Conservation (phyloP, 2,797 vertebrate species). For the Ciconia nigra region DNA sequence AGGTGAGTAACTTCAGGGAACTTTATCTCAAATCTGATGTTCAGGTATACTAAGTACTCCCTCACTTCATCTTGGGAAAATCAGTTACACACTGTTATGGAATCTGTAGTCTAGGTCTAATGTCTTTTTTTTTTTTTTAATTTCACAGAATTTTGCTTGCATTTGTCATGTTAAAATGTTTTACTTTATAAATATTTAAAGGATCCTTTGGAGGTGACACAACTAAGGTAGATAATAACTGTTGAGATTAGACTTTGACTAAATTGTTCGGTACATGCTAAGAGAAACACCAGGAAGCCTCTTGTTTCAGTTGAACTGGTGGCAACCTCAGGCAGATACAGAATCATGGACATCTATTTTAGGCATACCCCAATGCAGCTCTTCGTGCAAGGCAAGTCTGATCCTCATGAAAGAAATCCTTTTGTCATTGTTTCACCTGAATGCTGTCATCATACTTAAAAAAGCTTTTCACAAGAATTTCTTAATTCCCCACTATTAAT, state of each 20-base stretch:
- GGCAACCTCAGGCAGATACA: neutral
- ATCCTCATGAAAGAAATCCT: neutral
- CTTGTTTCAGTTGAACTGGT: neutral
- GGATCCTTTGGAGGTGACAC: neutral
- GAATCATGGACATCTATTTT: neutral
- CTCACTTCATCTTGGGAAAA: neutral
- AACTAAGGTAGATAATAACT: neutral
- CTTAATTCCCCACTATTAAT: neutral
- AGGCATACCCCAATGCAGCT: neutral
- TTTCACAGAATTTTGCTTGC: neutral
- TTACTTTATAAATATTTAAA: neutral
- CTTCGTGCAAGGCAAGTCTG: neutral
- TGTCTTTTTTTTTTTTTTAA: neutral
- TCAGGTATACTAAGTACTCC: neutral
- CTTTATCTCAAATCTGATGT: neutral
- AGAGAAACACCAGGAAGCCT: neutral
- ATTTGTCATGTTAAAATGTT: neutral
- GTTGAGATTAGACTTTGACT: neutral
- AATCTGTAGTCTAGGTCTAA: neutral
- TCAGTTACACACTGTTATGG: neutral
- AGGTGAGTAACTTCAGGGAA: neutral
- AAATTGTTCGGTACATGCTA: neutral
- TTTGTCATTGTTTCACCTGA: neutral
- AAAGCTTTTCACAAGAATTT: neutral
- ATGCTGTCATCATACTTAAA: neutral